A percentile compares a stretch with the other conserved stretches of the same genome.
phyloP scores from a whole-genome alignment of 1,140 invertebrate species.

The Plutomurus gul region DNA sequence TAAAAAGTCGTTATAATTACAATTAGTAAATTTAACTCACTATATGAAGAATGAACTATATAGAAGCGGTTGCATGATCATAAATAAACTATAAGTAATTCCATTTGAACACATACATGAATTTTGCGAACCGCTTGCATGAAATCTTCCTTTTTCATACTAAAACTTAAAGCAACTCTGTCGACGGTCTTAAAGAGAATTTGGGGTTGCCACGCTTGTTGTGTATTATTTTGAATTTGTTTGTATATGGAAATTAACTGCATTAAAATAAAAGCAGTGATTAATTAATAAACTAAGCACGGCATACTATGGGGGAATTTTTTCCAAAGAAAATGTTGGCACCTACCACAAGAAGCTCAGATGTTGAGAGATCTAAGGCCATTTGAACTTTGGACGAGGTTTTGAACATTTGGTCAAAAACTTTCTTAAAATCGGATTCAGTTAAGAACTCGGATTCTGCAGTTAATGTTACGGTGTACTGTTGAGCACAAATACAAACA shows the following conservation, averaged over 20 bases:
- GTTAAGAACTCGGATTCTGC: background rate
- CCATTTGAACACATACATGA: conserved; percentile 4
- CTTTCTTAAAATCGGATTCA: background rate
- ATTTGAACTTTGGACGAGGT: conserved; percentile 9
- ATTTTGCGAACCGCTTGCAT: conserved; percentile 36
- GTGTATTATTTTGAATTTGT: conserved; percentile 26
- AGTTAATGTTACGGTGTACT: background rate
- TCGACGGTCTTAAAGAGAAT: conserved; percentile 24
- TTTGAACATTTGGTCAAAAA: background rate
- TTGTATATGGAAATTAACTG: conserved; percentile 30
- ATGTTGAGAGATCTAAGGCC: background rate
- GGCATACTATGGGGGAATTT: background rate
- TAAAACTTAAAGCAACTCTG: background rate
- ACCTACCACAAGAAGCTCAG: background rate
- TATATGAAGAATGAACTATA: background rate
- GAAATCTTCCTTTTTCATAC: conserved; percentile 30
- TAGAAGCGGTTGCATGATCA: background rate
- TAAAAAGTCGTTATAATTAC: background rate
- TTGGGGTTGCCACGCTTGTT: conserved; percentile 34
- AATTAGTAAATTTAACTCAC: background rate
- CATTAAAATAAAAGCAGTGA: background rate
- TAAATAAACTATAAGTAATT: background rate
- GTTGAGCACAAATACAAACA: background rate
- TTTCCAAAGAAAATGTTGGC: background rate
- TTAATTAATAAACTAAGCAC: background rate